Conservation (phyloP, 2,113 vertebrate species). For the Rhinogobius similis region DNA sequence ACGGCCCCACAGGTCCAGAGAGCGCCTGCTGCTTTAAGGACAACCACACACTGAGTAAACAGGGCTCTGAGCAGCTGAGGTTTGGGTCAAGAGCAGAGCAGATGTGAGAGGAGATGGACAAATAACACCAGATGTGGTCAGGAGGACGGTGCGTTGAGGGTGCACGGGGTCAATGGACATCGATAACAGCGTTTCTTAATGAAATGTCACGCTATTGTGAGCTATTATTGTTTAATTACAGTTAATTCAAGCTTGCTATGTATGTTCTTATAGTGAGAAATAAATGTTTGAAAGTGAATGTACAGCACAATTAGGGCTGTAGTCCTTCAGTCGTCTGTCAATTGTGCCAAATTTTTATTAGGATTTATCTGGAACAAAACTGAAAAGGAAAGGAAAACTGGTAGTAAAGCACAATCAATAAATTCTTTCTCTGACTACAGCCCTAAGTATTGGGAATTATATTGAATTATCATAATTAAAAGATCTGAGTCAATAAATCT, state of each 20-base stretch:
- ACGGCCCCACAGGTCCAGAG: slow-evolving; percentile 26
- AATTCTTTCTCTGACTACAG: too few relatives aligned
- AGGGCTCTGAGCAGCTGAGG: slow-evolving; percentile 46
- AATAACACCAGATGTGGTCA: neutral
- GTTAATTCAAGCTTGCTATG: neutral
- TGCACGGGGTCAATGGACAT: neutral
- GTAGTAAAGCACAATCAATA: too few relatives aligned
- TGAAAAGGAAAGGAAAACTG: too few relatives aligned
- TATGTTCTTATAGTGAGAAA: neutral
- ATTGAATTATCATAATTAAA: too few relatives aligned
- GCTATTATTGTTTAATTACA: too few relatives aligned
- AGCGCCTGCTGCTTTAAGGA: slow-evolving; percentile 53
- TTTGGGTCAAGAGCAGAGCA: slow-evolving; percentile 37
- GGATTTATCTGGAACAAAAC: too few relatives aligned
- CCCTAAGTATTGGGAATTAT: too few relatives aligned
- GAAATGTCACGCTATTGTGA: neutral
- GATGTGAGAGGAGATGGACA: slow-evolving; percentile 8
- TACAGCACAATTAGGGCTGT: too few relatives aligned
- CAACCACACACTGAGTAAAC: slow-evolving; percentile 64
- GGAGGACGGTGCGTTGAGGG: neutral
- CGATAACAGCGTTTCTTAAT: neutral
- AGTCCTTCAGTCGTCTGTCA: too few relatives aligned
- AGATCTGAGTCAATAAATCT: too few relatives aligned
- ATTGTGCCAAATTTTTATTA: too few relatives aligned
- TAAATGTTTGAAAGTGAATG: neutral